Conservation (phyloP, 2,113 vertebrate genomes). For the Clarias gariepinus region DNA sequence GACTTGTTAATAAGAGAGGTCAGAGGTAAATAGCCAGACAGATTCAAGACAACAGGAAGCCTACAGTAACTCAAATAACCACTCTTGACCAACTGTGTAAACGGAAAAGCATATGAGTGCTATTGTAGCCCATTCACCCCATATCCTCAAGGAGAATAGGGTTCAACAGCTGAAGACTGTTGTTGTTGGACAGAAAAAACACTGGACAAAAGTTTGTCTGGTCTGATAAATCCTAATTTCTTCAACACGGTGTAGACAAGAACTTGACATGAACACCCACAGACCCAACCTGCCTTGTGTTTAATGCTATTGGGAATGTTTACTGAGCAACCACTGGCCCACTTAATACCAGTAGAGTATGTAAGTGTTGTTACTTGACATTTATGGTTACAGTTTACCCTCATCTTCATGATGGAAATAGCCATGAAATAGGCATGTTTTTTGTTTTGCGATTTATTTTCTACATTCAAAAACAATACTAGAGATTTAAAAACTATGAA, state of each 20-base stretch:
- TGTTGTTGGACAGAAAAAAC: background rate
- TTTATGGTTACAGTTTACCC: background rate
- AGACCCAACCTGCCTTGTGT: background rate
- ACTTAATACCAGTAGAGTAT: background rate
- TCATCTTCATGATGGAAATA: background rate
- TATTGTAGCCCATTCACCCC: background rate
- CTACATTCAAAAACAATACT: no score
- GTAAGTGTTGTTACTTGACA: background rate
- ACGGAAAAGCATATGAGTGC: background rate
- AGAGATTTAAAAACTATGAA: no score
- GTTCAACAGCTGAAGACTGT: background rate
- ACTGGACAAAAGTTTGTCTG: background rate
- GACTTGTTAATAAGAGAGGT: background rate
- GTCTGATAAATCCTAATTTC: background rate
- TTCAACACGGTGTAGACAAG: background rate
- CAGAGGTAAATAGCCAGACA: background rate
- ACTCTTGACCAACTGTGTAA: background rate
- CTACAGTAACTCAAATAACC: constrained; percentile 1
- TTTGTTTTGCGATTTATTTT: no score
- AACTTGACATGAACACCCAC: background rate
- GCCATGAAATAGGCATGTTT: no score
- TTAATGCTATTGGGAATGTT: background rate
- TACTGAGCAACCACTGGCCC: background rate
- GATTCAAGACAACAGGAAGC: background rate
- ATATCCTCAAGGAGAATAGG: background rate